Evolutionary conservation across 2,113 vertebrate species (phyloP), one percentile per base, ranked within the genome.

Genomic region (Spermophilus dauricus): DNA sequence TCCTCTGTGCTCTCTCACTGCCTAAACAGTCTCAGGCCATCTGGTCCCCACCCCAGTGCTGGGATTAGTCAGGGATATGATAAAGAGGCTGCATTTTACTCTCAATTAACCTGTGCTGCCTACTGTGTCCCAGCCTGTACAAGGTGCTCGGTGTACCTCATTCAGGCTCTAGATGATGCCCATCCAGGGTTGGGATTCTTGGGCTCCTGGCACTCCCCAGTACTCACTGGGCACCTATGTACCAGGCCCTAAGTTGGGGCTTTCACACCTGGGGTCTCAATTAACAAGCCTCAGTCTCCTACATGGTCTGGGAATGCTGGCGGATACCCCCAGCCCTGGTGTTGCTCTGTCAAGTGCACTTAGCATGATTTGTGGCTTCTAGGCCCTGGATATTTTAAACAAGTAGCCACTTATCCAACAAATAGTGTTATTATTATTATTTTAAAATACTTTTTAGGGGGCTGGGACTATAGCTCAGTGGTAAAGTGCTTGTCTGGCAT

Each of bases 101-200:
- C 13, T 53, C 53, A 11, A 48, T 16, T 51, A 3, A 8, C 3
- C n/a, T 18, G 5, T 53, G 0, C 8, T 8, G 9, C 2, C 28
- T 53, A 16, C 91, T 73, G 7, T 56, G 67, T 37, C 34, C 28
- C 67, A 72, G 28, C 18, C 12, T 8, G 2, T 20, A 17, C 53
- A 45, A 8, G 67, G 30, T 28, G 48, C 70, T 84, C 42, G 26
- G 28, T 20, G 30, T 26, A 17, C 22, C 51, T 22, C 7, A 13
- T 42, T 37, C 28, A 32, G 82, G 24, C 39, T 72, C n/a, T 26
- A 9, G 32, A 22, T 22, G 24, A 26, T 48, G 1, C 14, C 70
- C 28, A 65, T 81, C 63, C 56, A 51, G 22, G 10, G 16, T 24
- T 10, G 6, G 56, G 10, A 65, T 83, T 86, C 56, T 24, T 42